Evolutionary conservation across 2,888 invertebrate species (phyloP), one percentile per base, ranked within the genome.

Genomic region (Athripsodes cinereus): DNA sequence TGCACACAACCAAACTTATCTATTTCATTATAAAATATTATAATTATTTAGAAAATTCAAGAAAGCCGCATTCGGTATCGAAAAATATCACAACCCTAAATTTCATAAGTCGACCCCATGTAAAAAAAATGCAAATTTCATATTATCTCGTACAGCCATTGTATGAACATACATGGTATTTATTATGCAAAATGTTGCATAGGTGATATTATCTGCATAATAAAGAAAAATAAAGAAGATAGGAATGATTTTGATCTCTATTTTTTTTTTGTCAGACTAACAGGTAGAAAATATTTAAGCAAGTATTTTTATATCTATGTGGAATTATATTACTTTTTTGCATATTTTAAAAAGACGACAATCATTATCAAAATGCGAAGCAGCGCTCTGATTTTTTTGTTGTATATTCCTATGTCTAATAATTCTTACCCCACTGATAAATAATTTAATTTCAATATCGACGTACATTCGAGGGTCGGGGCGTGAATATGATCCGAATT

Each of bases 61-160:
- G 26, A 26, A 26, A 6, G 10, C 26, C 26, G 10, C 26, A 26
- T 26, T 26, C 26, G 3, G 26, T 10, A 26, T 26, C 26, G 26
- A 26, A 6, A 6, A n/a, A n/a, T 26, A 6, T 26, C 10, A 6
- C 26, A 26, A 26, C 26, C 26, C 26, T 26, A 26, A 26, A 26
- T 10, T 10, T 26, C 3, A 26, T 26, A 26, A 40, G 49, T 53
- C 50, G 5, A 20, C 49, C 57, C 46, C 26, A 13, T 52, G 21
- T 52, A 34, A 10, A 48, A 46, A 22, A 50, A 55, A 61, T 61
- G 58, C 22, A 61, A 58, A 61, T 58, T 58, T 47, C 52, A 55
- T 54, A 52, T 61, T 58, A 58, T 55, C 20, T 21, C 10, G 26
- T 26, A 26, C 3, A n/a, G n/a, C n/a, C n/a, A n/a, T n/a, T n/a